Evolutionary conservation across 92 coral and sea anemone species (phyloP), one percentile per base, ranked within the genome.

Genomic region (Virgularia gustaviana): DNA sequence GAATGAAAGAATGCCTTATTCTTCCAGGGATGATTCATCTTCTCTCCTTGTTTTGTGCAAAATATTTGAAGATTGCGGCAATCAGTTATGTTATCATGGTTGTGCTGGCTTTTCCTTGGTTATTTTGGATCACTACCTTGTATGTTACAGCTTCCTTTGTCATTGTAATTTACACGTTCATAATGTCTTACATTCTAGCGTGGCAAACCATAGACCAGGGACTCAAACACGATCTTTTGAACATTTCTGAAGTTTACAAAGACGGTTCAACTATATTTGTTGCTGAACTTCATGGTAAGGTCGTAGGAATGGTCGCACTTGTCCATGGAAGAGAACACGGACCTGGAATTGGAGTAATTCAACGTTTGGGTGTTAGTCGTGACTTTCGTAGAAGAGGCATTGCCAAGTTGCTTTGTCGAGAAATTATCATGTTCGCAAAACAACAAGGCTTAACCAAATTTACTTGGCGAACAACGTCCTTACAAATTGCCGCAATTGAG

Each of bases 281-380:
- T 6, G 96, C 91, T 13, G 96, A 89, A 70, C 52, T 70, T 5
- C 31, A 77, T 43, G 88, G 86, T 3, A 64, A 80, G 20, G 91
- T 86, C 10, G 88, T 80, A 2, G 96, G 96, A 11, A 86, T 86
- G 86, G 96, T 87, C 7, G 96, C 90, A 30, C 57, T 89, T 8
- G 9, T 65, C 1, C 78, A 80, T 15, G 45, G 79, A 19, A 81
- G 56, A 15, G 54, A 72, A 55, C 83, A 77, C 52, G 78, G 80
- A 44, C 82, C 83, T 15, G 96, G 96, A 38, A 76, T 78, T 7
- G 88, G 64, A 20, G 91, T 86, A 35, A 54, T 89, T 23, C 88
- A 83, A 34, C 71, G 96, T 37, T 83, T 89, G 96, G 79, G 88
- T 1, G 96, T 89, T 0, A 77, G 86, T 16, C 57, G 41, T 2